Evolutionary conservation across 2,888 invertebrate species (phyloP).

Genomic region (Morpho helenor): DNA sequence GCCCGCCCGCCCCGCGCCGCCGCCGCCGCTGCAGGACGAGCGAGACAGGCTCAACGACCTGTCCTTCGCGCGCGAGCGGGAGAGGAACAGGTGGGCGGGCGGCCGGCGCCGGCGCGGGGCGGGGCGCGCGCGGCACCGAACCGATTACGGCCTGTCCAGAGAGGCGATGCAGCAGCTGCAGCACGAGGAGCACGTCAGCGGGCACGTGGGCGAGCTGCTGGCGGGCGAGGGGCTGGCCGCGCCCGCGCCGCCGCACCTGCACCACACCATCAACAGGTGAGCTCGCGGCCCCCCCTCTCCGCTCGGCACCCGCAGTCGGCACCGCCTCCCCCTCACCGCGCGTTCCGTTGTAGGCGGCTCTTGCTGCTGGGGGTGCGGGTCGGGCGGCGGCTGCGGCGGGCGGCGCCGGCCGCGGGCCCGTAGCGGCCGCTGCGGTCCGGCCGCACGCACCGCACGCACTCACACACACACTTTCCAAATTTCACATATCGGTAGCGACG

Average conservation of each 20-base stretch:
- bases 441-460: too few relatives aligned
- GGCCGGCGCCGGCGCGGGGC: not conserved
- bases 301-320: too few relatives aligned
- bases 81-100: conserved; percentile 61
- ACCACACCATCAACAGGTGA: conserved; percentile 82
- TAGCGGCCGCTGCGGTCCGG: conserved; percentile 40
- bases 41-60: conserved; percentile 80
- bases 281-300: conserved; percentile 18
- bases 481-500: too few relatives aligned
- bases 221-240: conserved; percentile 46
- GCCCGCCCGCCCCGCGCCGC: conserved; percentile 29
- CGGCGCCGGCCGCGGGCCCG: conserved; percentile 38
- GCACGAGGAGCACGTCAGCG: conserved; percentile 61
- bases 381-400: conserved; percentile 58
- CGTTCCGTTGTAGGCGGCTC: conserved; percentile 51
- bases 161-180: conserved; percentile 67
- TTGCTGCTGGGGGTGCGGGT: conserved; percentile 54
- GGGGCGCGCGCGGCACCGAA: not conserved
- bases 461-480: too few relatives aligned
- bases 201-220: conserved; percentile 58
- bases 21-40: conserved; percentile 59
- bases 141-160: conserved; percentile 31
- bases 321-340: not conserved
- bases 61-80: conserved; percentile 71
- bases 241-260: conserved; percentile 70